Evolutionary conservation across 2,113 vertebrate species (phyloP), one percentile per base, ranked within the genome.

Genomic region (Pelvicachromis taeniatus): DNA sequence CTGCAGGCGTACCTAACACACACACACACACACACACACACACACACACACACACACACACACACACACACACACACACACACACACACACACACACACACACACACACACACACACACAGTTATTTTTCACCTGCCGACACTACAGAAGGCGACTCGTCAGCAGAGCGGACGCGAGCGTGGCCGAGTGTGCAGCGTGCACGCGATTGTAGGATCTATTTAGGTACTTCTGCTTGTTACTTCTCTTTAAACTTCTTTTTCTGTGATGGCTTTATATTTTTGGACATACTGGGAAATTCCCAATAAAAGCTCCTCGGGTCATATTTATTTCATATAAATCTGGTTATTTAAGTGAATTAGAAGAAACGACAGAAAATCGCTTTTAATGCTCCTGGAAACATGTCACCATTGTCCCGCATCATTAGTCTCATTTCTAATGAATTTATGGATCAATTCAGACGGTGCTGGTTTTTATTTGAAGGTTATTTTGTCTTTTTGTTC

Each of bases 1-100:
- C 97, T 98, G 94, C 97, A 98, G 3, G 96, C 96, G 9, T 97
- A 98, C 97, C 97, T 98, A 84, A 29, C 91, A 89, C 5, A 89
- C 63, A 78, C 33, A 80, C 35, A 77, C 19, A 38, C 3, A n/a
- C 17, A 63, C 19, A 63, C 58, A 35, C 29, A 33, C 26, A 59
- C 65, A 80, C 35, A 78, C 38, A 75, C 33, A 31, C 91, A 90
- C 4, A 89, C 65, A 80, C 35, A 78, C 38, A 78, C 33, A n/a
- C 48, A 26, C 26, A 26, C 26, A 26, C 26, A 26, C 26, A 26
- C 26, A 29, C 91, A 89, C 5, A 89, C 63, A 79, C 33, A 80
- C 35, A 77, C 19, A 63, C 3, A n/a, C 17, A 63, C 19, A 63
- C 58, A 33, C 29, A 31, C 26, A 59, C 65, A 80, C 35, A 80